Conservation (phyloP, 1,140 invertebrate genomes). For the Battus philenor region DNA sequence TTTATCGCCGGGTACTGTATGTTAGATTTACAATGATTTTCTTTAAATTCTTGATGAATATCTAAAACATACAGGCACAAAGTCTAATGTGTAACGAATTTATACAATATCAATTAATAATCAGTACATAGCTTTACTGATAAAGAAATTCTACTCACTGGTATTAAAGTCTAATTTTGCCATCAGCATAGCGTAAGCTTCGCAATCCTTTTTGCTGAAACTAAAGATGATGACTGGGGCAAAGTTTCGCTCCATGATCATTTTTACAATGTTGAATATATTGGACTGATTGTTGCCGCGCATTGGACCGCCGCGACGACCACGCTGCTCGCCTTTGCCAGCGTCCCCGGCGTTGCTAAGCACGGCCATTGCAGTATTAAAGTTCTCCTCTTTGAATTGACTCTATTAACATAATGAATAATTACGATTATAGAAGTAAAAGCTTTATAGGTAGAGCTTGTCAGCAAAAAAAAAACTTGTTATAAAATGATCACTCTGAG, state of each 20-base stretch:
- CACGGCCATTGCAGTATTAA: slow-evolving; percentile 95
- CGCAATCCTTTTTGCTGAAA: slow-evolving; percentile 99
- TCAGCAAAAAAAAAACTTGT: no score
- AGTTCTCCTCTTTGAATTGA: slow-evolving; percentile 98
- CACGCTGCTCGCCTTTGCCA: slow-evolving; percentile 85
- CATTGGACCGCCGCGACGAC: slow-evolving; percentile 82
- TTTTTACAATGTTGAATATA: slow-evolving; percentile 98
- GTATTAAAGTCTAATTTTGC: slow-evolving; percentile 98
- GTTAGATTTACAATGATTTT: no score
- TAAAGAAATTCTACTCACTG: slow-evolving; percentile 64
- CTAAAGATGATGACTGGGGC: slow-evolving; percentile 99
- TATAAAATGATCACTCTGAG: no score
- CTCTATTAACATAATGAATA: slow-evolving; percentile 81
- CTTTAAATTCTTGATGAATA: no score
- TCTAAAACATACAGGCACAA: no score
- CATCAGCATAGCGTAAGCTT: slow-evolving; percentile 97
- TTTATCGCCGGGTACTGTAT: no score
- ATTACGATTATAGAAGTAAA: no score
- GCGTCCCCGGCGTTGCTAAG: slow-evolving; percentile 86
- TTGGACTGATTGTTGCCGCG: slow-evolving; percentile 85
- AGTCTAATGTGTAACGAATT: no score
- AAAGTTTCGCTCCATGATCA: slow-evolving; percentile 99
- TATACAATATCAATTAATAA: no score
- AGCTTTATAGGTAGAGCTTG: no score
- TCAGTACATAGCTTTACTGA: no score